A percentile compares a stretch with the other conserved stretches of the same genome.
Conservation (phyloP, 23 tunicate species). For the Styela plicata region DNA sequence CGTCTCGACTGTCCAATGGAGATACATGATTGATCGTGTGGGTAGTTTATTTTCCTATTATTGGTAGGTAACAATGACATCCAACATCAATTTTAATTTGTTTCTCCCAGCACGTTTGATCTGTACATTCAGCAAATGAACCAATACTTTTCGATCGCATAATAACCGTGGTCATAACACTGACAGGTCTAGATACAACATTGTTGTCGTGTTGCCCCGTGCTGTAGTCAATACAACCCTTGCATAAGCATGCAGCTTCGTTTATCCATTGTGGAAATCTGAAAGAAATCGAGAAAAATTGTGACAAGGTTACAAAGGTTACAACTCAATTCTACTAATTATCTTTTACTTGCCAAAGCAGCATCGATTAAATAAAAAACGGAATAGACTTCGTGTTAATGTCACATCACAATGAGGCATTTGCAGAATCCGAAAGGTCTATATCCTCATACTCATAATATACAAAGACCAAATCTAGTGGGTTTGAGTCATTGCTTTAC, state of each 20-base stretch:
- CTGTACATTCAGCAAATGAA: not conserved
- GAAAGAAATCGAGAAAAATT: not conserved
- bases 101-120: not conserved
- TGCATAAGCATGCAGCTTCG: conserved; percentile 29
- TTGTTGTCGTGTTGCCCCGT: not conserved
- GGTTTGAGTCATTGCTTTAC: no score
- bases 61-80: conserved; percentile 10
- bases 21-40: no score
- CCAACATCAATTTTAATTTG: conserved; percentile 16
- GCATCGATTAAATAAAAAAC: no score
- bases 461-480: no score
- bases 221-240: conserved; percentile 26
- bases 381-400: no score
- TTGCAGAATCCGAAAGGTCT: no score
- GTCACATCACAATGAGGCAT: no score
- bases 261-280: conserved; percentile 24
- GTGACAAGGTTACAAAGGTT: not conserved
- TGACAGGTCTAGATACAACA: conserved; percentile 13
- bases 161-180: not conserved
- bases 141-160: not conserved
- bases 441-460: no score
- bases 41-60: no score
- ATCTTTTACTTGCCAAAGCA: no score
- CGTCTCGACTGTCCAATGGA: no score
- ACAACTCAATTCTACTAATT: no score